A percentile compares a stretch with the other conserved stretches of the same genome.
phyloP scores from a whole-genome alignment of 2,888 invertebrate species.

The Muschampia plurimacula region DNA sequence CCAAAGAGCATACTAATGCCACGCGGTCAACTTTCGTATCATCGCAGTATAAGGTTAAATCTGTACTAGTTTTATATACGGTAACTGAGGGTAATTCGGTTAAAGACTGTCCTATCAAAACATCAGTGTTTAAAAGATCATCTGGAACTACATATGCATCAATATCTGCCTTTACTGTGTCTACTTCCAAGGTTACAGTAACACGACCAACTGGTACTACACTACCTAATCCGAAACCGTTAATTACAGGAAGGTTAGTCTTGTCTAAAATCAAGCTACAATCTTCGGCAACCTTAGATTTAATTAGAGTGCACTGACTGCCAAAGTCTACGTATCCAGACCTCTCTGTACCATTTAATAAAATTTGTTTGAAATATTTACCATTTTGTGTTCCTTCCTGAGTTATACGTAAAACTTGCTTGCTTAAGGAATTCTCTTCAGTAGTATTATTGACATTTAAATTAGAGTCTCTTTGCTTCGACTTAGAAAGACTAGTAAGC shows the following conservation, averaged over 20 bases:
- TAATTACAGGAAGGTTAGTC: conserved; percentile 18
- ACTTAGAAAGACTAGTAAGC: not conserved
- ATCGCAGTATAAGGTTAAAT: not conserved
- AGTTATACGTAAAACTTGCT: conserved; percentile 8
- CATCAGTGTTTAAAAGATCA: not conserved
- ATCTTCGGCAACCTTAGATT: conserved; percentile 9
- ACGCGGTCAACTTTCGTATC: not conserved
- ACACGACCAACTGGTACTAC: not conserved
- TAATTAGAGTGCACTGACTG: conserved; percentile 41
- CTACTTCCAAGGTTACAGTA: not conserved
- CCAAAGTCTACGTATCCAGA: conserved; percentile 42
- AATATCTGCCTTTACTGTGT: not conserved
- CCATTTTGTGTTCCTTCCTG: not conserved
- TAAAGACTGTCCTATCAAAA: not conserved
- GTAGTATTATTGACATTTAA: not conserved
- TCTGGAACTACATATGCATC: not conserved
- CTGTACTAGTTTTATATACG: not conserved
- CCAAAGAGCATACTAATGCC: not conserved
- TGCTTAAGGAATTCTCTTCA: not conserved
- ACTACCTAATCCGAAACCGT: conserved; percentile 25
- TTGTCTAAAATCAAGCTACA: not conserved
- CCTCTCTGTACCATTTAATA: conserved; percentile 23
- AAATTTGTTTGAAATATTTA: conserved; percentile 36
- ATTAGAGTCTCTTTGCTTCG: not conserved
- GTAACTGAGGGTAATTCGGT: not conserved